phyloP scores from a whole-genome alignment of 2,888 invertebrate species.

The Xestia c-nigrum region DNA sequence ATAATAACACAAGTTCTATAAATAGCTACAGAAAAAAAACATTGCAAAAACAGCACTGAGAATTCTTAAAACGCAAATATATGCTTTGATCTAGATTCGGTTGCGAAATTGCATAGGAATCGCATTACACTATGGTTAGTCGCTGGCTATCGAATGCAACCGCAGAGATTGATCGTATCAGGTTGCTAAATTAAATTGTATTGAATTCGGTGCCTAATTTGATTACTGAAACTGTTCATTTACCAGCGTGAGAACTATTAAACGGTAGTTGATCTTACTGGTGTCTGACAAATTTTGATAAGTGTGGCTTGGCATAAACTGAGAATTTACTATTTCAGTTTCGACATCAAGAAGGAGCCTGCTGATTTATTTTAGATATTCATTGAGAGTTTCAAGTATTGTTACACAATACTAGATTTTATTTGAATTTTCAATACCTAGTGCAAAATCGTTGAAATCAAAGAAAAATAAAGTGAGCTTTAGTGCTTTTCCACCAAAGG shows the following conservation, averaged over 20 bases:
- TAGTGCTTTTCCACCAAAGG: neutral
- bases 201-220: slow-evolving; percentile 28
- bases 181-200: slow-evolving; percentile 33
- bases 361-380: neutral
- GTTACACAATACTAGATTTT: neutral
- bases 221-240: slow-evolving; percentile 24
- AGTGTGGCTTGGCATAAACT: neutral
- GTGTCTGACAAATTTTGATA: neutral
- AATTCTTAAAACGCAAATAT: slow-evolving; percentile 41
- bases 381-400: neutral
- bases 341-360: neutral
- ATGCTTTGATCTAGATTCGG: slow-evolving; percentile 53
- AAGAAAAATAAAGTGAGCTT: neutral
- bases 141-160: slow-evolving; percentile 42
- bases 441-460: neutral
- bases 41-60: slow-evolving; percentile 39
- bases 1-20: slow-evolving; percentile 18
- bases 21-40: slow-evolving; percentile 22
- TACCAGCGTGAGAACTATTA: slow-evolving; percentile 38
- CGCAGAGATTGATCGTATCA: slow-evolving; percentile 52
- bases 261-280: neutral
- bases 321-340: neutral
- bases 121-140: slow-evolving; percentile 49
- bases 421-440: neutral
- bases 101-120: slow-evolving; percentile 55